A percentile compares a stretch with the other conserved stretches of the same genome.
phyloP scores from a whole-genome alignment of 1,140 invertebrate genomes.

The Caenorhabditis elegans region DNA sequence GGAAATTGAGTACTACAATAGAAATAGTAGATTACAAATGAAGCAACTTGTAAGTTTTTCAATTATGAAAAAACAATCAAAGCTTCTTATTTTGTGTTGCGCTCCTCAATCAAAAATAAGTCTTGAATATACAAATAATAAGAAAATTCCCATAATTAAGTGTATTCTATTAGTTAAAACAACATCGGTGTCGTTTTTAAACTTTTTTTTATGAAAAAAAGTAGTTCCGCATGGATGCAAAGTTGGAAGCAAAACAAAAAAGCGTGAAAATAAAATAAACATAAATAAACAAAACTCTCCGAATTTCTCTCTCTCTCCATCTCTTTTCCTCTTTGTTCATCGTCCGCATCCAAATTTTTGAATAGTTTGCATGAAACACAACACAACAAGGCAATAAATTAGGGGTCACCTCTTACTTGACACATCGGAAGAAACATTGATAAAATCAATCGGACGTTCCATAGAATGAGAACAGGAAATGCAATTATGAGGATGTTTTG shows the following conservation, averaged over 20 bases:
- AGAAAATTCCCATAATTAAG: no score
- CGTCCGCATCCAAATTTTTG: not conserved
- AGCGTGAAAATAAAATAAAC: constrained; percentile 7
- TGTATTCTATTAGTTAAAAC: no score
- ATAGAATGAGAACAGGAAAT: not conserved
- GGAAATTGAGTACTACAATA: no score
- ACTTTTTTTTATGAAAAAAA: not conserved
- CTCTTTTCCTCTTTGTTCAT: not conserved
- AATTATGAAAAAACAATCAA: no score
- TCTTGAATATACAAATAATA: no score
- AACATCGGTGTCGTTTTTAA: no score
- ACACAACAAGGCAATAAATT: not conserved
- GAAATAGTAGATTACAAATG: no score
- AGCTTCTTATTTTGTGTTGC: no score
- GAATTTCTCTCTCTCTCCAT: not conserved
- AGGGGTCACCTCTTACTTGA: not conserved
- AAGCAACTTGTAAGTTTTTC: no score
- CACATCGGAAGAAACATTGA: not conserved
- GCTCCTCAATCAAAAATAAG: no score
- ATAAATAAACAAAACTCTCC: constrained; percentile 22
- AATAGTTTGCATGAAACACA: not conserved
- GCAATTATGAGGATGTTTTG: not conserved
- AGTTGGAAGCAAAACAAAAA: not conserved
- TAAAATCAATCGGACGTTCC: not conserved
- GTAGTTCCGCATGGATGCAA: not conserved